Evolutionary conservation across 2,113 vertebrate genomes (phyloP), one percentile per base, ranked within the genome.

Genomic region (Grus americana): DNA sequence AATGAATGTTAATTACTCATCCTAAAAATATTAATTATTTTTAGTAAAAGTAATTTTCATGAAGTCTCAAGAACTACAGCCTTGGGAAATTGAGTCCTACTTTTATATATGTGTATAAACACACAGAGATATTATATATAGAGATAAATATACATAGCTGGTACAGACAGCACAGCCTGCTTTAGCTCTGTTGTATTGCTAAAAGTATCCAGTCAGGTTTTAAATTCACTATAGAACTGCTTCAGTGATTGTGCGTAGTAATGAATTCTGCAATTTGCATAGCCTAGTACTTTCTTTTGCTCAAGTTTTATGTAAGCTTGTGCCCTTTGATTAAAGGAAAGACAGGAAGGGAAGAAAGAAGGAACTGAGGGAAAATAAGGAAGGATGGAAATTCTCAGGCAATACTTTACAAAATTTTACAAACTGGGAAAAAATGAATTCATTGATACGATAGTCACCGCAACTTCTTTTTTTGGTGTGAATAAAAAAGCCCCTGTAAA

Each of bases 1-100:
- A 94, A 86, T 59, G 15, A 75, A 70, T 26, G 75, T 94, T 96
- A 96, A 94, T 96, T 95, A 96, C n/a, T 65, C 47, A 78, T 36
- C n/a, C 50, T 47, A 55, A 88, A 90, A 88, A 71, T 40, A 55
- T 84, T 93, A 92, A 94, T 95, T 92, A 90, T 84, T 88, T 94
- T 92, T 62, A 86, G 79, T 20, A 67, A 68, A 93, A 90, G 59
- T 88, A 94, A 96, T 96, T 88, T 85, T 59, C 29, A 57, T 50
- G 36, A 84, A 86, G 42, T 40, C 26, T 90, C 29, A n/a, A 34
- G 57, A 63, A 88, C 38, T 50, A 71, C 23, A 86, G 55, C n/a
- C 59, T 63, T 94, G 47, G 82, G 75, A 95, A 95, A 88, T 30
- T 4, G 50, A 72, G 34, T 50, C 12, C 54, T 82, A 40, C 72